Evolutionary conservation across 2,888 invertebrate genomes (phyloP), one percentile per base, ranked within the genome.

Genomic region (Hirtodrosophila confusa): DNA sequence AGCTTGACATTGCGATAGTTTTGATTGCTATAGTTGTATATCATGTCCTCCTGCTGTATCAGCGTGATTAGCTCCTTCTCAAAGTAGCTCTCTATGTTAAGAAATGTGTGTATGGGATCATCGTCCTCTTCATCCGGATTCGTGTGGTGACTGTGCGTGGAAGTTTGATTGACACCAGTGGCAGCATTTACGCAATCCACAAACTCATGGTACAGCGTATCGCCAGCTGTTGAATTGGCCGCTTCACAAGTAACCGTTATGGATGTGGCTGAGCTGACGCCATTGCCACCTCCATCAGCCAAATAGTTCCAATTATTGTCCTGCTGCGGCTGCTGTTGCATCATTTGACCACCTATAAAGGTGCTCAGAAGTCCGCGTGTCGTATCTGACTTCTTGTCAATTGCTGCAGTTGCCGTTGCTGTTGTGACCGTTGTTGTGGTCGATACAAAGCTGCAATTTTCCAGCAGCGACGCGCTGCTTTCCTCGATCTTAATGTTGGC

Each of bases 71-170:
- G 76, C 55, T 91, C 90, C 51, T 90, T 90, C 50, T 91, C 91
- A 36, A 91, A 91, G 60, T 90, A 91, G 61, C 90, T 90, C 66
- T 91, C 90, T 58, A 90, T 90, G 55, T 91, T 90, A 0, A 91
- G 75, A 76, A 90, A 91, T 6, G 89, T 90, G 60, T 90, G 90
- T 53, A 91, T 89, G 7, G 90, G 90, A 78, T 90, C 91, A 17
- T 91, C 91, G 48, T 91, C 90, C 49, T 90, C 90, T 40, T 90
- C 90, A 10, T 89, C 89, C 29, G 71, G 75, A 49, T 64, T 60
- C 2, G 58, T 29, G 23, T 53, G 66, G 41, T 75, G 62, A 41
- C 60, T 69, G 53, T 73, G 76, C 39, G 66, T 61, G 6, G 73
- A 68, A 12, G 72, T 44, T 43, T 77, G 78, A 37, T 54, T 84